A percentile compares a stretch with the other conserved stretches of the same genome.
These are phyloP conservation scores for Luperina nickerlii DNA, from an alignment of 2,888 invertebrate species.

Conservation along the genomic window DNA sequence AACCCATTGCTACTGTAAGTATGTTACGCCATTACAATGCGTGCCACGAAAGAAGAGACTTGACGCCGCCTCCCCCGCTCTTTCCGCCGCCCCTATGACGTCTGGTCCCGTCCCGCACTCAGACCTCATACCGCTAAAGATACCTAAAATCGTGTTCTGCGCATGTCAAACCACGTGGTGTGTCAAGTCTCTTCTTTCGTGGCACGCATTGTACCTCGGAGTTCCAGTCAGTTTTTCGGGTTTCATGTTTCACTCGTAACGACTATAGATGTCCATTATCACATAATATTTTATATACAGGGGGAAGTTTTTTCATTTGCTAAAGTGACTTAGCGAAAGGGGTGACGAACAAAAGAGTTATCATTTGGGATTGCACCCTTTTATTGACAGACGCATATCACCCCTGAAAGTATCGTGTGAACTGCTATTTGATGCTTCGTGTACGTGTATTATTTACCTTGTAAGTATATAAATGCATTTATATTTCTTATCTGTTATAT, in stretches of 20 bases:
- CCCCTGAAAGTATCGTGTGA: constrained; percentile 68
- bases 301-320: constrained; percentile 69
- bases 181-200: too few species aligned
- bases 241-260: neutral
- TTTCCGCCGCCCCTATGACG: too few species aligned
- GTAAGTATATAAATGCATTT: neutral
- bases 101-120: too few species aligned
- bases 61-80: too few species aligned
- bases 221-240: neutral
- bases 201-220: too few species aligned
- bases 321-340: constrained; percentile 74
- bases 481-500: neutral
- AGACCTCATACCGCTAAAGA: too few species aligned
- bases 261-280: neutral
- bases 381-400: constrained; percentile 62
- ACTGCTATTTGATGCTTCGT: constrained; percentile 34
- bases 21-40: too few species aligned
- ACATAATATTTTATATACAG: constrained; percentile 36
- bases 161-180: too few species aligned
- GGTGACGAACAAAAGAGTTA: constrained; percentile 73
- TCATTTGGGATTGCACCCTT: constrained; percentile 71
- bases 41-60: too few species aligned
- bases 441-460: neutral
- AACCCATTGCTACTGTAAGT: too few species aligned
- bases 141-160: too few species aligned